Conservation (phyloP, 2,113 vertebrate species). For the Sinocyclocheilus anshuiensis region DNA sequence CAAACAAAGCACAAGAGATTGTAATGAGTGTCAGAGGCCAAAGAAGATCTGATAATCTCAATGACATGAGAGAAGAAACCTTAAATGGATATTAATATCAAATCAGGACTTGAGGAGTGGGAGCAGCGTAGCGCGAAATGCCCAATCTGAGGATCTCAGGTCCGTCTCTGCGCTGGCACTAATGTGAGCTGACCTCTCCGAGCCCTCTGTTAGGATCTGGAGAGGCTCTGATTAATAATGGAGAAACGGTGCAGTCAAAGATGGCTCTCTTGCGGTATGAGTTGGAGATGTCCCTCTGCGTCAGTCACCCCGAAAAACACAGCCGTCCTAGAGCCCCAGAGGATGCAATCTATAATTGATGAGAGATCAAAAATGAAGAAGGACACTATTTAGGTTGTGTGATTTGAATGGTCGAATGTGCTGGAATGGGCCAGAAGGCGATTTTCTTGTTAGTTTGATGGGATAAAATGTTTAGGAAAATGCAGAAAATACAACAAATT, state of each 20-base stretch:
- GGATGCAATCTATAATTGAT: slow-evolving; percentile 79
- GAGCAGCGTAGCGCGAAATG: slow-evolving; percentile 81
- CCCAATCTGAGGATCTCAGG: slow-evolving; percentile 73
- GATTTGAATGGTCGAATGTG: slow-evolving; percentile 65
- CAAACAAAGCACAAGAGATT: slow-evolving; percentile 51
- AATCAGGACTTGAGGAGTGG: slow-evolving; percentile 71
- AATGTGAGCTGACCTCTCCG: slow-evolving; percentile 78
- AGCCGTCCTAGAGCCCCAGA: slow-evolving; percentile 63
- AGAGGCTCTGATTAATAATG: slow-evolving; percentile 77
- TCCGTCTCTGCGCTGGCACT: slow-evolving; percentile 64
- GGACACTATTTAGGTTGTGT: slow-evolving; percentile 71
- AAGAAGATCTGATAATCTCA: slow-evolving; percentile 69
- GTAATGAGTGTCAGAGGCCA: slow-evolving; percentile 65
- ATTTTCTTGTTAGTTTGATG: background rate
- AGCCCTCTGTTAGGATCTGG: slow-evolving; percentile 65
- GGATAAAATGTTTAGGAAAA: background rate
- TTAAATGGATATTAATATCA: slow-evolving; percentile 81
- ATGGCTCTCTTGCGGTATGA: slow-evolving; percentile 52
- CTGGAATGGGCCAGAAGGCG: slow-evolving; percentile 66
- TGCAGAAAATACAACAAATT: background rate
- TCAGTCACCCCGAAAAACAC: slow-evolving; percentile 69
- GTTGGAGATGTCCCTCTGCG: slow-evolving; percentile 53
- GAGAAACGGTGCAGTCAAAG: slow-evolving; percentile 70
- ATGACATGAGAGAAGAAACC: slow-evolving; percentile 68
- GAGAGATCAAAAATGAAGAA: slow-evolving; percentile 68